phyloP scores from a whole-genome alignment of 2,113 vertebrate species.

The Leucosticte australis region DNA sequence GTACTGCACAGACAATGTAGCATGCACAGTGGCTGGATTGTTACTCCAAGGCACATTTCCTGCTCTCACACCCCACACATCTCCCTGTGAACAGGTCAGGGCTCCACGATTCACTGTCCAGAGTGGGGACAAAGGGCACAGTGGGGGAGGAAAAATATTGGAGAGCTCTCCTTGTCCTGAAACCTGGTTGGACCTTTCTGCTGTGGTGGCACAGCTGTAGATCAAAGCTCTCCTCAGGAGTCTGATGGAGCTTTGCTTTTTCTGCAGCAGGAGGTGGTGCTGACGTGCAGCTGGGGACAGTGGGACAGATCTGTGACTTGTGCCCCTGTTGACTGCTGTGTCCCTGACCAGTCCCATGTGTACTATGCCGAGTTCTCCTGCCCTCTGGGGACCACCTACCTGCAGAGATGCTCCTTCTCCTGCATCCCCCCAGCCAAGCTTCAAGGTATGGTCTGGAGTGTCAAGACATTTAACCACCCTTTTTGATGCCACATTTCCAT shows the following conservation, averaged over 20 bases:
- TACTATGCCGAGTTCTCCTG: conserved; percentile 89
- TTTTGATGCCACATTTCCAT: background rate
- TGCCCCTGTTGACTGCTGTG: conserved; percentile 81
- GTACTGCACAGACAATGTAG: background rate
- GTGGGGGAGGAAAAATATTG: background rate
- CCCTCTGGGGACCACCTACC: conserved; percentile 82
- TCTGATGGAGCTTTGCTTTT: background rate
- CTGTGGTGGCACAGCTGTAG: background rate
- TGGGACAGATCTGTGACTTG: conserved; percentile 89
- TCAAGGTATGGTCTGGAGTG: conserved; percentile 79
- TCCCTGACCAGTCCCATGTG: conserved; percentile 83
- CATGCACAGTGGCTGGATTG: background rate
- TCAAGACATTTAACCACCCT: background rate
- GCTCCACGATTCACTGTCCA: accelerated
- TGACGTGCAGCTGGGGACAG: conserved; percentile 81
- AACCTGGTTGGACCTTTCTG: background rate
- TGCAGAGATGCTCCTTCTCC: conserved; percentile 85
- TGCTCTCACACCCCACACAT: background rate
- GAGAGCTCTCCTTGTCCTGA: background rate
- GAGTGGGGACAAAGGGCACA: background rate
- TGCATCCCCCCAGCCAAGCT: conserved; percentile 93
- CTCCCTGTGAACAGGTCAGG: background rate
- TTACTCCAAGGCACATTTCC: background rate
- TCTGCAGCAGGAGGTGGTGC: conserved; percentile 71
- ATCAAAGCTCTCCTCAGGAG: background rate